Conservation (phyloP, 1,140 invertebrate genomes). For the Colletes latitarsis region DNA sequence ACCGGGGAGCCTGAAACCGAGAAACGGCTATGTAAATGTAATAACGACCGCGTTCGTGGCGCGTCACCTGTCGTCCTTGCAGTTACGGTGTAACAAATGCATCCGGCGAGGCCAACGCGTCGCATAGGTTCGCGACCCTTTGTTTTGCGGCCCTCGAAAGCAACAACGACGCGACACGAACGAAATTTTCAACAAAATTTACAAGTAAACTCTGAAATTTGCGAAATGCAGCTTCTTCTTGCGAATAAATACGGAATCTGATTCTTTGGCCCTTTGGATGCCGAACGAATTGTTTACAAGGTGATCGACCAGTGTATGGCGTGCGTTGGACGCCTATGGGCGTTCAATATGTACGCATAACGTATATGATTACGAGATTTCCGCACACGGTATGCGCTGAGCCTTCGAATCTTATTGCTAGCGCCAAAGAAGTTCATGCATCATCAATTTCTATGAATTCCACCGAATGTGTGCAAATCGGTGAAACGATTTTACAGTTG, state of each 20-base stretch:
- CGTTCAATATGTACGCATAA: too few relatives aligned
- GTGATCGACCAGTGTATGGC: too few relatives aligned
- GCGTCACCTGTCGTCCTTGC: not conserved
- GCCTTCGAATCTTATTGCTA: too few relatives aligned
- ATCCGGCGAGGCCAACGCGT: not conserved
- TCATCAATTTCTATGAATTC: not conserved
- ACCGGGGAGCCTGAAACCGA: not conserved
- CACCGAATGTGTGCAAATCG: not conserved
- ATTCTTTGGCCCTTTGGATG: too few relatives aligned
- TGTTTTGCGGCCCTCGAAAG: too few relatives aligned
- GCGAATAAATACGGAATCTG: not conserved
- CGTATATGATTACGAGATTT: too few relatives aligned
- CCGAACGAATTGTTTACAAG: too few relatives aligned
- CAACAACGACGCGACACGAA: too few relatives aligned
- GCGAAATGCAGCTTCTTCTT: not conserved
- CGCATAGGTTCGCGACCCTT: not conserved
- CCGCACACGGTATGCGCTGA: too few relatives aligned
- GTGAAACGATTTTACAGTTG: not conserved
- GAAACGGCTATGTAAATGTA: slow-evolving; percentile 22
- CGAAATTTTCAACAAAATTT: not conserved
- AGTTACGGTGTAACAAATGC: not conserved
- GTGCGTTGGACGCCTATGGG: too few relatives aligned
- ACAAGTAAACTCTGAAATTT: not conserved
- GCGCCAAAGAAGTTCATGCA: too few relatives aligned
- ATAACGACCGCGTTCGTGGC: not conserved